Evolutionary conservation across 2,797 vertebrate genomes (phyloP), one percentile per base, ranked within the genome.

Genomic region (Sebastolobus alascanus): DNA sequence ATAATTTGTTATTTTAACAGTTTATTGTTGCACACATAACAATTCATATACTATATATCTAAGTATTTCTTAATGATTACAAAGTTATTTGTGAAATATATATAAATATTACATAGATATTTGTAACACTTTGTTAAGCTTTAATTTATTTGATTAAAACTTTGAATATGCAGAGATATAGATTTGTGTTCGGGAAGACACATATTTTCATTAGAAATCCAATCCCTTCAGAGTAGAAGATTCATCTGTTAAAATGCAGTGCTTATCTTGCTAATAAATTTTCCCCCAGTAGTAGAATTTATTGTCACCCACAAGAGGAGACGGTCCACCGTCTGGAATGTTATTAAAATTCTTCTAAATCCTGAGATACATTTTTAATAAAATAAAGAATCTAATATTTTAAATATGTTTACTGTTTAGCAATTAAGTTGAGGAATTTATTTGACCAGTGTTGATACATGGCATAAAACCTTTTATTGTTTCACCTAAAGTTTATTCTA

Each of bases 121-220:
- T 43, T 43, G 40, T 43, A 43, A 0, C 40, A 43, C 40, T 43
- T 43, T 43, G 6, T 43, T 43, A 0, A 69, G 40, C 40, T 78
- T 65, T 25, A 12, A 58, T 68, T 13, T 14, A 29, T 50, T 40
- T 13, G 0, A 43, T 40, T 68, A 9, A 54, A 64, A 20, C 12
- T 22, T 31, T 77, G 7, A 33, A 31, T 14, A 33, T 20, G 11
- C 27, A n/a, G n/a, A 52, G 50, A 55, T 10, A 25, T 43, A n/a
- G 6, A 11, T 69, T 60, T 66, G 22, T 50, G 9, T 66, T 55
- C 16, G 33, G 38, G 20, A 40, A 64, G 29, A 59, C 31, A 5
- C 27, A 13, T 80, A 10, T 80, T 67, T 75, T 43, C 64, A 68
- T 69, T 69, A 46, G 9, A 52, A 71, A 67, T 50, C 12, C 22